Conservation (phyloP, 2,797 vertebrate genomes). For the Arnoldichthys spilopterus region DNA sequence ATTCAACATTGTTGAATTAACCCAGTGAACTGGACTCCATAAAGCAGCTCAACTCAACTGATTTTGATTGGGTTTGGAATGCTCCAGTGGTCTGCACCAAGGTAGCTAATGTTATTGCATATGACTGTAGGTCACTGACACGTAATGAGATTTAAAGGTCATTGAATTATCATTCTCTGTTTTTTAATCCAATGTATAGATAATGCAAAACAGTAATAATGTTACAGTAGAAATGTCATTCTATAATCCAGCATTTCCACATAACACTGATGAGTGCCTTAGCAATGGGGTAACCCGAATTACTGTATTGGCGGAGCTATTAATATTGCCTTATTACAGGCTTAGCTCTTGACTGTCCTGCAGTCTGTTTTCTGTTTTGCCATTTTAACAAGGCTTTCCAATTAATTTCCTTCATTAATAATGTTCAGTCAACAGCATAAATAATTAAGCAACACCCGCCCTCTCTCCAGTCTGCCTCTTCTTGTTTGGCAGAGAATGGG, state of each 20-base stretch:
- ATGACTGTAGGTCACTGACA: background rate
- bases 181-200: background rate
- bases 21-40: background rate
- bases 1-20: background rate
- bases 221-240: background rate
- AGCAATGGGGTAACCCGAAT: conserved; percentile 8
- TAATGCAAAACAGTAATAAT: background rate
- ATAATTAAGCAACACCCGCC: conserved; percentile 43
- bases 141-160: conserved; percentile 9
- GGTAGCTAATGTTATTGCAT: background rate
- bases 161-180: background rate
- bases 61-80: background rate
- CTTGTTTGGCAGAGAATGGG: conserved; percentile 1
- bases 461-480: conserved; percentile 19
- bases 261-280: conserved; percentile 25
- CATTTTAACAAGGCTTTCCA: conserved; percentile 37
- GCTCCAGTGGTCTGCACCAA: background rate
- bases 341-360: background rate
- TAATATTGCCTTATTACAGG: conserved; percentile 26
- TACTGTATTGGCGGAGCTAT: conserved; percentile 23
- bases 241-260: background rate
- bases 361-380: conserved; percentile 19
- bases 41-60: background rate
- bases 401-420: conserved; percentile 57
- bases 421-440: conserved; percentile 49